phyloP scores from a whole-genome alignment of 2,797 vertebrate genomes.

The Poeciliopsis gracilis region DNA sequence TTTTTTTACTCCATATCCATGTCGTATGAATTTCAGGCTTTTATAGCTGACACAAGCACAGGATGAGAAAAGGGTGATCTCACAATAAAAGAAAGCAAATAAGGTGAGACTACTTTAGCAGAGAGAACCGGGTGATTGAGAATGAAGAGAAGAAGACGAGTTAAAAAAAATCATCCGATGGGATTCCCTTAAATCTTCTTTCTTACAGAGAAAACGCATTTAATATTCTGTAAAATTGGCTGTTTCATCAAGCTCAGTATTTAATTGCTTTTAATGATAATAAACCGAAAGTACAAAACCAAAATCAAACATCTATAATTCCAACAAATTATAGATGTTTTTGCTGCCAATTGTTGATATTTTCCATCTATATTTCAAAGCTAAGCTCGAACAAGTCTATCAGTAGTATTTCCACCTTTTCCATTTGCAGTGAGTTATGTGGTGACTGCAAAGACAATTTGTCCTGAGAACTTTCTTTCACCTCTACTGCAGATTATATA shows the following conservation, averaged over 20 bases:
- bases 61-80: slow-evolving; percentile 57
- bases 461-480: neutral
- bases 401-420: neutral
- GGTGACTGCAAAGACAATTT: neutral
- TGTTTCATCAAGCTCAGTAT: slow-evolving; percentile 30
- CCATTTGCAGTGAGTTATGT: neutral
- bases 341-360: neutral
- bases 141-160: slow-evolving; percentile 25
- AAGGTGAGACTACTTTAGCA: slow-evolving; percentile 55
- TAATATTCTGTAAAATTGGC: slow-evolving; percentile 33
- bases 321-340: neutral
- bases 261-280: slow-evolving; percentile 13
- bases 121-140: slow-evolving; percentile 43
- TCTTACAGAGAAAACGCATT: slow-evolving; percentile 36
- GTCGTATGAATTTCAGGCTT: slow-evolving; percentile 52
- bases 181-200: slow-evolving; percentile 34
- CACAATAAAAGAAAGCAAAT: slow-evolving; percentile 58
- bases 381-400: neutral
- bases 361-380: neutral
- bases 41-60: slow-evolving; percentile 56
- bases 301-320: neutral
- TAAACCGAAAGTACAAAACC: neutral
- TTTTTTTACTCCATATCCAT: slow-evolving; percentile 40
- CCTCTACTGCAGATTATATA: neutral
- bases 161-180: slow-evolving; percentile 27